Conservation (phyloP, 2,113 vertebrate genomes). For the Uropsilus gracilis region DNA sequence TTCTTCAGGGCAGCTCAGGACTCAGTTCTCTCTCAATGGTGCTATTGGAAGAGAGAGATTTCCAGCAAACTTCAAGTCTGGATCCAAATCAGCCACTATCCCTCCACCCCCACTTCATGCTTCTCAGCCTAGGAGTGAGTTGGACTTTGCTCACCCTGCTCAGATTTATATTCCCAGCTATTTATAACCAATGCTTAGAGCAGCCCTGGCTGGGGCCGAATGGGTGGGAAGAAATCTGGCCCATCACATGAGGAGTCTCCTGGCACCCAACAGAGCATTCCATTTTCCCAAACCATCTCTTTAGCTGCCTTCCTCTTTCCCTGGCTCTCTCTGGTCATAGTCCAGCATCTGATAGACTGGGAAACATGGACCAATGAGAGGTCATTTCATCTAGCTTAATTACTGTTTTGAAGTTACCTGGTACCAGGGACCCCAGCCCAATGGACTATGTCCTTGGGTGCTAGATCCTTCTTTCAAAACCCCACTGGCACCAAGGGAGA, state of each 20-base stretch:
- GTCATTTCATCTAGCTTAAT: background rate
- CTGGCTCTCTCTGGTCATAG: background rate
- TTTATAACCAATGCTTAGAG: slow-evolving; percentile 60
- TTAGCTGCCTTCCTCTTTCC: background rate
- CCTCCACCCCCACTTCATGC: background rate
- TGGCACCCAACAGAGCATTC: background rate
- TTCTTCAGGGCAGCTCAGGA: background rate
- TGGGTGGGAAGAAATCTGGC: background rate
- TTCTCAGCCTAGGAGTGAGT: slow-evolving; percentile 23
- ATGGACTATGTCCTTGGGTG: background rate
- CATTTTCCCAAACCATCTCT: background rate
- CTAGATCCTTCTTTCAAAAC: background rate
- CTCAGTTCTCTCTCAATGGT: background rate
- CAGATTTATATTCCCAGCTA: slow-evolving; percentile 51
- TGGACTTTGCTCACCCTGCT: background rate
- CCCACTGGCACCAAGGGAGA: background rate
- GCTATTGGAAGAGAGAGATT: background rate
- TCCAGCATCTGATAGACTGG: background rate
- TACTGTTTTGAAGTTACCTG: background rate
- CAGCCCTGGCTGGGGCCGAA: background rate
- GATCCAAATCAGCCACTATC: background rate
- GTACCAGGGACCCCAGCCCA: background rate
- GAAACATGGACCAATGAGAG: background rate
- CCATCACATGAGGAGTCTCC: background rate
- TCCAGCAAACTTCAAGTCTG: background rate